Percentiles rank a stretch among this genome's conserved stretches.
Conservation (phyloP, 2,797 vertebrate genomes). For the Tenualosa thibaudeaui region DNA sequence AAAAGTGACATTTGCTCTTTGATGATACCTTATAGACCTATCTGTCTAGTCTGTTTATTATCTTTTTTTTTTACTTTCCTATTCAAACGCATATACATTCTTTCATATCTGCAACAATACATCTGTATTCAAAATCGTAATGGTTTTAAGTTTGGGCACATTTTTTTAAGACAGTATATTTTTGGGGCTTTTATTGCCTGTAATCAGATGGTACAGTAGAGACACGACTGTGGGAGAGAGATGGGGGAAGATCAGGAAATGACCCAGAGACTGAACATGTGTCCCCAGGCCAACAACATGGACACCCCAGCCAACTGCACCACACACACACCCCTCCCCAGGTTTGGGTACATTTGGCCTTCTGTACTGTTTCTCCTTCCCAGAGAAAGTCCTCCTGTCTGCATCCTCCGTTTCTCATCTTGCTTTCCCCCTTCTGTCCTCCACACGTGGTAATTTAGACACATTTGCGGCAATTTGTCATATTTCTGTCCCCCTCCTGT, state of each 20-base stretch:
- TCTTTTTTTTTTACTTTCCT: background rate
- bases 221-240: too few species aligned
- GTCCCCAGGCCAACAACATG: too few species aligned
- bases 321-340: too few species aligned
- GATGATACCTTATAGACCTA: background rate
- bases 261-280: too few species aligned
- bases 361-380: slow-evolving; percentile 39
- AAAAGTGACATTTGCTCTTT: background rate
- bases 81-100: background rate
- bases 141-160: background rate
- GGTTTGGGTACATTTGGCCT: background rate
- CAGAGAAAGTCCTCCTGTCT: slow-evolving; percentile 23
- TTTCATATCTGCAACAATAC: background rate
- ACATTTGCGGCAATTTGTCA: background rate
- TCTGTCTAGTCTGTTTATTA: background rate
- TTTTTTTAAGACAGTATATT: too few species aligned
- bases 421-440: background rate
- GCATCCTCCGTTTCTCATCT: background rate
- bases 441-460: background rate
- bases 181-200: too few species aligned
- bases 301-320: too few species aligned
- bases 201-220: too few species aligned
- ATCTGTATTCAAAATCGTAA: background rate
- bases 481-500: background rate
- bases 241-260: too few species aligned